Conservation (phyloP, 1,140 invertebrate genomes). For the Neodiprion pinetum region DNA sequence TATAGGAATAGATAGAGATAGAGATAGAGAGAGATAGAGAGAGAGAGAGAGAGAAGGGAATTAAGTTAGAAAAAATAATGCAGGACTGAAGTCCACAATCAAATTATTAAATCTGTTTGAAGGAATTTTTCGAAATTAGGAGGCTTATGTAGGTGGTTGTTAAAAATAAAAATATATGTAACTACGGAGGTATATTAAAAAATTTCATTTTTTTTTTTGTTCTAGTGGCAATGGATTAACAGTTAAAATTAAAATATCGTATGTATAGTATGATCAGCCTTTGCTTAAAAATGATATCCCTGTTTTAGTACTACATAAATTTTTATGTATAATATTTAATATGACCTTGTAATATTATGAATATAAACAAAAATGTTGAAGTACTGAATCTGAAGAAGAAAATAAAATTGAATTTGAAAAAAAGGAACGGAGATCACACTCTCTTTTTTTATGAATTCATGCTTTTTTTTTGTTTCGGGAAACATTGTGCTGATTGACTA, state of each 20-base stretch:
- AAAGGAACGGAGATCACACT: neutral
- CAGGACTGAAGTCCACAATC: too few species aligned
- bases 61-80: too few species aligned
- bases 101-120: neutral
- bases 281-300: conserved; percentile 14
- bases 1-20: neutral
- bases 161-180: neutral
- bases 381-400: conserved; percentile 6
- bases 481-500: neutral
- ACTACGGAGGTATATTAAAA: too few species aligned
- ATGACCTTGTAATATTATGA: neutral
- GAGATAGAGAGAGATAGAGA: too few species aligned
- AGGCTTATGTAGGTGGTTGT: neutral
- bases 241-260: neutral
- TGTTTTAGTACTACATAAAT: neutral
- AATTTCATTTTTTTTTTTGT: neutral
- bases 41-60: too few species aligned
- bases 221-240: neutral
- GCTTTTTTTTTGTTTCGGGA: neutral
- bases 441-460: neutral
- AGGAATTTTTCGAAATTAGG: neutral
- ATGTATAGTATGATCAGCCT: conserved; percentile 10
- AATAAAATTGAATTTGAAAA: neutral
- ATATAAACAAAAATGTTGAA: neutral
- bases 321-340: neutral